Base-by-base conservation (phyloP, 2,888 invertebrate genomes). In the Trachelus troglodyta region DNA sequence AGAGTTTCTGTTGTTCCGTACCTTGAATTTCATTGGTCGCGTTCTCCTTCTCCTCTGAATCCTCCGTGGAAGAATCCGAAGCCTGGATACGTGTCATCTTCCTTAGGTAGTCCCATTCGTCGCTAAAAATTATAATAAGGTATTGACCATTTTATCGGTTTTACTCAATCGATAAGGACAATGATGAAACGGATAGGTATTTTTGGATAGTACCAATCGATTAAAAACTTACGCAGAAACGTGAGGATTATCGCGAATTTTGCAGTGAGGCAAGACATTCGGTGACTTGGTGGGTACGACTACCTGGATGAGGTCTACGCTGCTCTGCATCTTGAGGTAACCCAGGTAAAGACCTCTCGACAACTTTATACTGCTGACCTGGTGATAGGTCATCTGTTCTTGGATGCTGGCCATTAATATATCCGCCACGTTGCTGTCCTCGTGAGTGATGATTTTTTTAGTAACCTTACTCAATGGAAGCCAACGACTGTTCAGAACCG, bases 271-370 rank as follows among this genome's bases (percentile, higher is more conserved):
- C 83, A 99, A 94, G 84, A 98, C 97, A 91, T 98, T 99, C 6
- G 99, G 99, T 1, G 97, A 95, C 88, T 97, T 96, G 77, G 96
- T 95, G 0, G 98, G 97, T 34, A 98, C 98, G 74, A 99, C 96
- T 12, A 99, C 96, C 87, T 98, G 96, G 74, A 99, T 97, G 80
- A 97, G 95, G 91, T 99, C 99, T 78, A 99, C 97, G 1, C 98
- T 98, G 84, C 98, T 98, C 90, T 98, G 97, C 93, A 99, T 96
- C 92, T 99, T 99, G 82, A 99, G 93, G 92, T 99, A 99, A 69
- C 98, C 98, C 84, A 99, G 93, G 92, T 99, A 99, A 34, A 99
- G 93, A 0, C 99, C 99, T 40, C 96, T 95, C 2, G 95, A 94
- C 75, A 99, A 92, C 86, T 96, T 96, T 77, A 97, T 95, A 82